Conservation (phyloP, 2,797 vertebrate genomes). For the Lerista edwardsae region DNA sequence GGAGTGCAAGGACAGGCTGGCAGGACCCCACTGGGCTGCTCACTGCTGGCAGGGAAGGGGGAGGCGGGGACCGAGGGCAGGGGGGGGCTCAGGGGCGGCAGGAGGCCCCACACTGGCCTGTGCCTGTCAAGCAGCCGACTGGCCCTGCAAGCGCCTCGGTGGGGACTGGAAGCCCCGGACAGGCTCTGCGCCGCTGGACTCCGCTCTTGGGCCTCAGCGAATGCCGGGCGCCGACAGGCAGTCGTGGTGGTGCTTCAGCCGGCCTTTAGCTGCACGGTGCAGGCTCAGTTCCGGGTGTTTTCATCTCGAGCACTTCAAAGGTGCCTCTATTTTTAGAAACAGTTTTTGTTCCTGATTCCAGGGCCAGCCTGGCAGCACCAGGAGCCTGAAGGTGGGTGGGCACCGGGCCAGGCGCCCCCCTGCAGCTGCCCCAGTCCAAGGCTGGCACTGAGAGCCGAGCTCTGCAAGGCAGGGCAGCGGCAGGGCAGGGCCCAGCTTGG, state of each 20-base stretch:
- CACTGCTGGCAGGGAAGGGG: too few species aligned
- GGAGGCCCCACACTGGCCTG: too few species aligned
- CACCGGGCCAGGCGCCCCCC: not conserved
- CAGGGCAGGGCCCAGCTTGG: too few species aligned
- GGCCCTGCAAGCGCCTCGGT: too few species aligned
- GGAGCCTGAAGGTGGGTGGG: not conserved
- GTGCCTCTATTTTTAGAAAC: not conserved
- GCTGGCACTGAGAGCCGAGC: too few species aligned
- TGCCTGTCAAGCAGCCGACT: not conserved
- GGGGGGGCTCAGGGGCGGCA: too few species aligned
- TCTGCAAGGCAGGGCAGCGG: too few species aligned
- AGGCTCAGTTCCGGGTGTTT: not conserved
- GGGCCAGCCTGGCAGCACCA: not conserved
- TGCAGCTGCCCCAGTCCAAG: not conserved
- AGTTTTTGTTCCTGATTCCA: not conserved
- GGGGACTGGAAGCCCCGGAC: not conserved
- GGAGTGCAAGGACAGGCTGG: too few species aligned
- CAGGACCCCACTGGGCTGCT: too few species aligned
- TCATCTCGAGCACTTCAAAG: not conserved
- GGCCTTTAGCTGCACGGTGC: not conserved
- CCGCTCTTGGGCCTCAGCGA: not conserved
- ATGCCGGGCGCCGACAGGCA: not conserved
- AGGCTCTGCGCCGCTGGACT: too few species aligned
- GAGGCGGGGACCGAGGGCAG: too few species aligned
- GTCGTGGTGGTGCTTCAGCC: not conserved